These are phyloP conservation scores for Thamnaconus septentrionalis DNA, from an alignment of 2,113 vertebrate genomes.

Conservation along the genomic window DNA sequence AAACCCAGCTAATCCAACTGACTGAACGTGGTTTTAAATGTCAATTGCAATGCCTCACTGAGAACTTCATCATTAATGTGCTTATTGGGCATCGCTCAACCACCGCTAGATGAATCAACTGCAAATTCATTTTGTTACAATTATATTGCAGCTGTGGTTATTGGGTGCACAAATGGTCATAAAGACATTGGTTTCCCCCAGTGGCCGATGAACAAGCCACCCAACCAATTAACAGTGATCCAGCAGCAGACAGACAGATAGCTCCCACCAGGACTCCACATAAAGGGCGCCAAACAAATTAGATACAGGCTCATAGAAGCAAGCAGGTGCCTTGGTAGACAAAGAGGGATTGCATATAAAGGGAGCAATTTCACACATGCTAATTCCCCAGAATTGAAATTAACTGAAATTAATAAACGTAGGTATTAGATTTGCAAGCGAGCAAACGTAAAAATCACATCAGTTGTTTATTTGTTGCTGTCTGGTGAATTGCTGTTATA, in stretches of 20 bases:
- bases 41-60: no score
- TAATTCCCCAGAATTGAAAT: conserved; percentile 5
- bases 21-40: no score
- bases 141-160: neutral
- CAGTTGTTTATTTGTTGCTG: no score
- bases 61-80: no score
- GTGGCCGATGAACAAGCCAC: conserved; percentile 23
- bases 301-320: conserved; percentile 23
- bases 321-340: conserved; percentile 12
- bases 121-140: no score
- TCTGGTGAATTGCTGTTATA: no score
- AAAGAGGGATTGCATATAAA: conserved; percentile 10
- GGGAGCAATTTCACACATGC: conserved; percentile 3
- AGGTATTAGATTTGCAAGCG: no score
- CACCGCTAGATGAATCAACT: no score
- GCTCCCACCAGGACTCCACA: conserved; percentile 27
- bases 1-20: no score
- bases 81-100: no score
- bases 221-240: conserved; percentile 37
- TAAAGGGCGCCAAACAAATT: conserved; percentile 48
- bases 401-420: no score
- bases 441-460: no score
- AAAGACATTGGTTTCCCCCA: conserved; percentile 9
- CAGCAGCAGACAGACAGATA: conserved; percentile 32
- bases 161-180: neutral